Evolutionary conservation across 2,113 vertebrate species (phyloP).

Genomic region (Planiliza haematocheilus): DNA sequence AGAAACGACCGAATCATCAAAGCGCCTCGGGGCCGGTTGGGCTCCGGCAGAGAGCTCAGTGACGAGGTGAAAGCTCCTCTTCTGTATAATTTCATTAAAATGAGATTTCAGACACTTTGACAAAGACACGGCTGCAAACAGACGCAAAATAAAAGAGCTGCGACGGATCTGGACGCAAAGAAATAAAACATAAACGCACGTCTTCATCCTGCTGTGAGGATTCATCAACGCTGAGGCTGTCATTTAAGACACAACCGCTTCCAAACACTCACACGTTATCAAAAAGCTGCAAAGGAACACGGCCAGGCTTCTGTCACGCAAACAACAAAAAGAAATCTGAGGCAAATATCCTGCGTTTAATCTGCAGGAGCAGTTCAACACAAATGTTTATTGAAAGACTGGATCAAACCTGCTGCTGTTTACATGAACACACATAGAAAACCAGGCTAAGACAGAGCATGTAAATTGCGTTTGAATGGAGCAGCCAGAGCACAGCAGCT

Average conservation of each 20-base stretch:
- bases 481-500: too few relatives aligned
- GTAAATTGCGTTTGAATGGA: too few relatives aligned
- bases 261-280: constrained; percentile 3
- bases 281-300: constrained; percentile 59
- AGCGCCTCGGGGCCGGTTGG: neutral
- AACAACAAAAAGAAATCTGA: neutral
- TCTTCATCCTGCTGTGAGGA: constrained; percentile 5
- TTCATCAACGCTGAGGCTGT: constrained; percentile 34
- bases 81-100: neutral
- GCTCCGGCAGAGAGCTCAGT: too few relatives aligned
- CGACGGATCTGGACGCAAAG: neutral
- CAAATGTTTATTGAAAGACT: neutral
- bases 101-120: neutral
- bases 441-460: too few relatives aligned
- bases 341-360: neutral
- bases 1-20: constrained; percentile 3
- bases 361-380: neutral
- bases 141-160: neutral
- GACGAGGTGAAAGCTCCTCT: too few relatives aligned
- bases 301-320: neutral
- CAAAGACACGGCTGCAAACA: neutral
- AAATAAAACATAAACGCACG: neutral
- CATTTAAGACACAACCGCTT: constrained; percentile 32
- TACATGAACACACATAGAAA: too few relatives aligned
- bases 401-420: too few relatives aligned